phyloP scores from a whole-genome alignment of 1,140 invertebrate genomes.

The Eueides isabella region DNA sequence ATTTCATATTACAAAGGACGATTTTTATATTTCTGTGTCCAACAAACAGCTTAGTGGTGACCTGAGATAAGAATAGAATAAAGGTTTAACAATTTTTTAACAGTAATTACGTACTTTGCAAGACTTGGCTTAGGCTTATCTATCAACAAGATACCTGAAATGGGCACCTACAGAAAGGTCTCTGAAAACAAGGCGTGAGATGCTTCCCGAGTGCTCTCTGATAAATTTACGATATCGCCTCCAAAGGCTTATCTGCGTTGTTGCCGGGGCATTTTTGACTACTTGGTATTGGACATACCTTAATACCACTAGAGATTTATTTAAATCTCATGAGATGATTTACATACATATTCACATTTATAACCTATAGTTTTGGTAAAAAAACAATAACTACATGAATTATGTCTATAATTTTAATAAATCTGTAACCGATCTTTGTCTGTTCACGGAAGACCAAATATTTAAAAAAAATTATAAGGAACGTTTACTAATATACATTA shows the following conservation, averaged over 20 bases:
- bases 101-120: conserved; percentile 57
- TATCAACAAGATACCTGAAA: conserved; percentile 67
- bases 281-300: no score
- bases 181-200: conserved; percentile 30
- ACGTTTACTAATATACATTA: no score
- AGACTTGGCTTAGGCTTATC: conserved; percentile 68
- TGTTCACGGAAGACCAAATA: no score
- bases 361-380: no score
- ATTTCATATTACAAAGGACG: conserved; percentile 48
- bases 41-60: conserved; percentile 45
- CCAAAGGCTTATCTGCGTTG: conserved; percentile 11
- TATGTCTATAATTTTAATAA: no score
- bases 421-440: no score
- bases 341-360: no score
- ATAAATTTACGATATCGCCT: conserved; percentile 22
- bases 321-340: no score
- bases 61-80: conserved; percentile 60
- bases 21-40: conserved; percentile 55
- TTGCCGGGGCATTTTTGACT: no score
- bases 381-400: no score
- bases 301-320: no score
- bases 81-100: conserved; percentile 63
- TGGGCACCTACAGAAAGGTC: conserved; percentile 40
- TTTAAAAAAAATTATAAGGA: no score
- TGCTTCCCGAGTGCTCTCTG: conserved; percentile 15